Percentiles rank a stretch among this genome's conserved stretches.
Evolutionary conservation across 1,140 invertebrate species (phyloP).

Genomic region (Dermatophagoides farinae): DNA sequence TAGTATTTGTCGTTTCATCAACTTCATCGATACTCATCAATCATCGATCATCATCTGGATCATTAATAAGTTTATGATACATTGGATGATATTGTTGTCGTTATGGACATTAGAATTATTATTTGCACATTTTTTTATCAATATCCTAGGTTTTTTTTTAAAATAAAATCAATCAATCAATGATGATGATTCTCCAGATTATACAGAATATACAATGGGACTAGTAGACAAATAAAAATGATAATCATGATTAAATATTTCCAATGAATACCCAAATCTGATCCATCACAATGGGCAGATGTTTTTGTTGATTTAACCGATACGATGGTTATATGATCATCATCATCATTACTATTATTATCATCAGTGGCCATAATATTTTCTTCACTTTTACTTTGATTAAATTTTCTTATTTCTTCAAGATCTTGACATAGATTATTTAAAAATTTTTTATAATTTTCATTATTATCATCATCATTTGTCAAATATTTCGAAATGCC

Average conservation of each 20-base stretch:
- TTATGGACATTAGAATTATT: too few relatives aligned
- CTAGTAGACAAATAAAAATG: conserved; percentile 6
- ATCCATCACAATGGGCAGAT: conserved; percentile 7
- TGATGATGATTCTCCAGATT: background rate
- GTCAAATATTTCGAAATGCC: conserved; percentile 15
- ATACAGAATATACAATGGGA: conserved; percentile 11
- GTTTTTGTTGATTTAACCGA: background rate
- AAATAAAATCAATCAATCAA: too few relatives aligned
- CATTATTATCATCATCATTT: conserved; percentile 8
- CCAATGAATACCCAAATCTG: conserved; percentile 13
- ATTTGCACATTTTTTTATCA: too few relatives aligned
- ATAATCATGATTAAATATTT: conserved; percentile 1
- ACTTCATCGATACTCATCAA: too few relatives aligned
- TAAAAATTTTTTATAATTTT: conserved; percentile 16
- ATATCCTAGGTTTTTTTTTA: too few relatives aligned
- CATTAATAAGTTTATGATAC: conserved; percentile 7
- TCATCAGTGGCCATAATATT: background rate
- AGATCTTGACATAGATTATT: conserved; percentile 17
- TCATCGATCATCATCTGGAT: background rate
- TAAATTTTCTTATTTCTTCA: conserved; percentile 16
- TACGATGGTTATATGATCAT: background rate
- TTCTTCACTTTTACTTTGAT: background rate
- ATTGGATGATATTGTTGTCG: background rate
- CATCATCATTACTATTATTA: background rate
- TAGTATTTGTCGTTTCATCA: too few relatives aligned